Evolutionary conservation across 1,140 invertebrate species (phyloP).

Genomic region (fruit fly (Drosophila melanogaster)): Release_6_plus_ISO1_MT NT_033779.5:12145001-12145500

Average conservation of each 20-base stretch:
- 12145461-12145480: slow-evolving; percentile 38
- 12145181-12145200: slow-evolving; percentile 23
- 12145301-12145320: background rate
- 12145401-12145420: background rate
- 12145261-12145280: slow-evolving; percentile 55
- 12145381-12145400: background rate
- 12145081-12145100: slow-evolving; percentile 54
- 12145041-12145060: slow-evolving; percentile 64
- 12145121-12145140: slow-evolving; percentile 37
- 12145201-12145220: slow-evolving; percentile 54
- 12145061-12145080: slow-evolving; percentile 40
- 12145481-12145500: slow-evolving; percentile 45
- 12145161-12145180: slow-evolving; percentile 46
- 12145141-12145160: slow-evolving; percentile 49
- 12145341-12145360: background rate
- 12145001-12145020: slow-evolving; percentile 10
- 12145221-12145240: slow-evolving; percentile 44
- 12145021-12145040: slow-evolving; percentile 18
- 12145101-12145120: slow-evolving; percentile 58
- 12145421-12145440: slow-evolving; percentile 44
- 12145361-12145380: background rate
- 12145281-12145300: background rate
- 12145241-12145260: slow-evolving; percentile 66
- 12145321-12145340: background rate
- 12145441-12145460: slow-evolving; percentile 20